Percentiles rank a stretch among this genome's conserved stretches.
Conservation (phyloP, 2,797 vertebrate species). For the Synaphobranchus kaupii region DNA sequence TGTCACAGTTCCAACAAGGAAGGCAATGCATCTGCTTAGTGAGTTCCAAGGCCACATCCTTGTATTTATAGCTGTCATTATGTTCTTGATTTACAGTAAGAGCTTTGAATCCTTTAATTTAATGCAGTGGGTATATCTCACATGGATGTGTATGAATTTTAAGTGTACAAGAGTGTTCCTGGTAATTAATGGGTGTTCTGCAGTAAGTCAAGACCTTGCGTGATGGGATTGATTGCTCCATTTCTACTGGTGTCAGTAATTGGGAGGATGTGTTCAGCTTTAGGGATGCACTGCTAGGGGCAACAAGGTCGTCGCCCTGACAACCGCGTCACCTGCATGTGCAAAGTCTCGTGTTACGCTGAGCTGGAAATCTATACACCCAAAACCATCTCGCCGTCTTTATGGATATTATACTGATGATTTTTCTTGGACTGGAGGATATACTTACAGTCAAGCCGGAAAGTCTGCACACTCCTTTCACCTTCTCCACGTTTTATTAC, state of each 20-base stretch:
- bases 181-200: not conserved
- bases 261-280: not conserved
- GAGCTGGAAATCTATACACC: too few relatives aligned
- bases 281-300: not conserved
- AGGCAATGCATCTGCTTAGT: not conserved
- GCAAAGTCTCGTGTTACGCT: not conserved
- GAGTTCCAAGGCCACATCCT: not conserved
- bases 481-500: too few relatives aligned
- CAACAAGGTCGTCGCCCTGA: not conserved
- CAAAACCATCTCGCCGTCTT: too few relatives aligned
- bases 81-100: not conserved
- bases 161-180: not conserved
- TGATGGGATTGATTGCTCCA: not conserved
- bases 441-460: too few relatives aligned
- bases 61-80: constrained; percentile 5
- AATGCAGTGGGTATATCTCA: not conserved
- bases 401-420: too few relatives aligned
- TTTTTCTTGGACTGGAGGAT: too few relatives aligned
- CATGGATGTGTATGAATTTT: constrained; percentile 6
- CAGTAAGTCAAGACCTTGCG: not conserved
- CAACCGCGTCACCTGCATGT: not conserved
- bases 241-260: not conserved
- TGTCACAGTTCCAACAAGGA: not conserved
- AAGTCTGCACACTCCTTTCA: too few relatives aligned
- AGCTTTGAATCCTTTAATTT: not conserved